Conservation (phyloP, 2,113 vertebrate species). For the Pelecanoides urinatrix region DNA sequence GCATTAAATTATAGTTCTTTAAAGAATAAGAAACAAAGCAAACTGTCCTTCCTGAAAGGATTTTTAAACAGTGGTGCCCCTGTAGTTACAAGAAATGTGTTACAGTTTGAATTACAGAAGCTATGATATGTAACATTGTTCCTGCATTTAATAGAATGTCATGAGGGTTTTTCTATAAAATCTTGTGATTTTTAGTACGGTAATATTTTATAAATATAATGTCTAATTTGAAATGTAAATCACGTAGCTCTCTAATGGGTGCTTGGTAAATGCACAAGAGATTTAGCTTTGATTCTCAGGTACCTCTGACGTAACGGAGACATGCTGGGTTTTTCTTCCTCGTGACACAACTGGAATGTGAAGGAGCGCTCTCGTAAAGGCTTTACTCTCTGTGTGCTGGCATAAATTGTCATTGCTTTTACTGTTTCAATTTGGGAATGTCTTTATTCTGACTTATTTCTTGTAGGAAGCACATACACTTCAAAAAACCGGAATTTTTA, state of each 20-base stretch:
- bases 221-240: constrained; percentile 44
- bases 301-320: constrained; percentile 51
- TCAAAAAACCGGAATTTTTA: background rate
- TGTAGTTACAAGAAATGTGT: background rate
- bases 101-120: constrained; percentile 13
- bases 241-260: constrained; percentile 17
- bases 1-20: background rate
- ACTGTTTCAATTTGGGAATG: background rate
- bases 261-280: constrained; percentile 56
- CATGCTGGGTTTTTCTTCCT: constrained; percentile 16
- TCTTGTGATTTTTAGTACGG: constrained; percentile 50
- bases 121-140: constrained; percentile 18
- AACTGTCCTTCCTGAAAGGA: background rate
- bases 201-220: constrained; percentile 43
- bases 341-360: constrained; percentile 53
- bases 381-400: background rate
- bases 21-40: background rate
- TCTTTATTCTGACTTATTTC: background rate
- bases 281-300: constrained; percentile 72
- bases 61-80: constrained; percentile 47
- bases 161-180: constrained; percentile 47
- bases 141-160: constrained; percentile 66
- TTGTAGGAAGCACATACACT: background rate
- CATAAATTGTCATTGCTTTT: background rate
- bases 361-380: background rate